Evolutionary conservation across 2,113 vertebrate species (phyloP).

Genomic region (Sylvietta virens): DNA sequence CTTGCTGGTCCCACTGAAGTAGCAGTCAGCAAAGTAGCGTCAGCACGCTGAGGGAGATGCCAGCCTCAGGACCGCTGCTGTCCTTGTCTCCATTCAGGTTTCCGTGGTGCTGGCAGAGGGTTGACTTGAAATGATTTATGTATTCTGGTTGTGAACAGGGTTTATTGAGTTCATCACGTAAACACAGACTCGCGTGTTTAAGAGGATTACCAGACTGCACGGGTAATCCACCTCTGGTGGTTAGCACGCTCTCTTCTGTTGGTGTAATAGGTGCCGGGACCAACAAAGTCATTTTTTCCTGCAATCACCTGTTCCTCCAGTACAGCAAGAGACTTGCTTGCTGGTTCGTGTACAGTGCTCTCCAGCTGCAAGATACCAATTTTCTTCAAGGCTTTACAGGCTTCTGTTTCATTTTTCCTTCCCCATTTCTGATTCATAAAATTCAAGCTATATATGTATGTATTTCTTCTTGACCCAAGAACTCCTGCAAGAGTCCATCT

Average conservation of each 20-base stretch:
- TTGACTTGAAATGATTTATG: background rate
- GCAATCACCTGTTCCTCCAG: background rate
- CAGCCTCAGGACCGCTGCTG: background rate
- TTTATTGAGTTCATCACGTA: background rate
- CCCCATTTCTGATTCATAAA: background rate
- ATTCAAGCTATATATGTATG: background rate
- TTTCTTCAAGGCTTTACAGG: background rate
- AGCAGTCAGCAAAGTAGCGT: background rate
- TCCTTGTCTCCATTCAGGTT: background rate
- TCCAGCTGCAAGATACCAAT: background rate
- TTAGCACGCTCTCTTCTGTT: background rate
- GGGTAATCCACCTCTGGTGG: background rate
- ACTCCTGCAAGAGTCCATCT: background rate
- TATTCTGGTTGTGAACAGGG: background rate
- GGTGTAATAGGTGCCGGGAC: background rate
- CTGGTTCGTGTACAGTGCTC: background rate
- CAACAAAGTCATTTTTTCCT: background rate
- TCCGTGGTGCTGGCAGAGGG: background rate
- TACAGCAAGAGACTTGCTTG: background rate
- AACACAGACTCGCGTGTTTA: background rate
- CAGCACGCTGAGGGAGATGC: background rate
- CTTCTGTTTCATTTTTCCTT: background rate
- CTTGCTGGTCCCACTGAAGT: background rate
- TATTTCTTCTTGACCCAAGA: background rate
- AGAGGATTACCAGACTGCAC: slow-evolving; percentile 13